Conservation (phyloP, 92 coral and sea anemone genomes). For the Parazoanthus darwini region DNA sequence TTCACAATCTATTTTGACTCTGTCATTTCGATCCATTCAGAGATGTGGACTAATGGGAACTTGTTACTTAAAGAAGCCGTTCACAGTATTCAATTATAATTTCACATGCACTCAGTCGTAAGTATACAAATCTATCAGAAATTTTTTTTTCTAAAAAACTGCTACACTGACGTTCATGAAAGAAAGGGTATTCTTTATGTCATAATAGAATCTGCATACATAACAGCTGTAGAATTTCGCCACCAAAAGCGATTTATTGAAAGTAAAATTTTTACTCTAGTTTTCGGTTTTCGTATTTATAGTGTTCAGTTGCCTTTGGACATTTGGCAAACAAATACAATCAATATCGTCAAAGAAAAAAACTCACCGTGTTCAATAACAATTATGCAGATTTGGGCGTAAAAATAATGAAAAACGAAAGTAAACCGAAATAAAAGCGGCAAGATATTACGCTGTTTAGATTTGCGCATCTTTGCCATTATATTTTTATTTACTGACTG, state of each 20-base stretch:
- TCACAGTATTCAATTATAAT: too few species aligned
- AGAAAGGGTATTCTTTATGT: background rate
- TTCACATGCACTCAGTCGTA: background rate
- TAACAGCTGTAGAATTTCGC: background rate
- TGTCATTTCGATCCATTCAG: background rate
- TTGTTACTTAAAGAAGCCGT: background rate
- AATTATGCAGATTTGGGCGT: background rate
- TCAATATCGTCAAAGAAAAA: background rate
- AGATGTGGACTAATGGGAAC: background rate
- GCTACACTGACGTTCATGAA: too few species aligned
- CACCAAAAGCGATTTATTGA: background rate
- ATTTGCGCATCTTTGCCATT: too few species aligned
- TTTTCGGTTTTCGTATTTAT: background rate
- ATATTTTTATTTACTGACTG: background rate
- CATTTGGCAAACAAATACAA: background rate
- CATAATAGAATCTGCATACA: background rate
- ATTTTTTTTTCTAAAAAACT: background rate
- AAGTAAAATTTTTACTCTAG: background rate
- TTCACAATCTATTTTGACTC: background rate
- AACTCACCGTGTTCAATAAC: background rate
- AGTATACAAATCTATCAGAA: background rate
- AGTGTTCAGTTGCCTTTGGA: background rate
- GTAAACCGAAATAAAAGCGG: background rate
- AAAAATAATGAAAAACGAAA: background rate
- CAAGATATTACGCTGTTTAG: background rate